phyloP scores from a whole-genome alignment of 1,140 invertebrate species.

The Drosophila paulistorum region DNA sequence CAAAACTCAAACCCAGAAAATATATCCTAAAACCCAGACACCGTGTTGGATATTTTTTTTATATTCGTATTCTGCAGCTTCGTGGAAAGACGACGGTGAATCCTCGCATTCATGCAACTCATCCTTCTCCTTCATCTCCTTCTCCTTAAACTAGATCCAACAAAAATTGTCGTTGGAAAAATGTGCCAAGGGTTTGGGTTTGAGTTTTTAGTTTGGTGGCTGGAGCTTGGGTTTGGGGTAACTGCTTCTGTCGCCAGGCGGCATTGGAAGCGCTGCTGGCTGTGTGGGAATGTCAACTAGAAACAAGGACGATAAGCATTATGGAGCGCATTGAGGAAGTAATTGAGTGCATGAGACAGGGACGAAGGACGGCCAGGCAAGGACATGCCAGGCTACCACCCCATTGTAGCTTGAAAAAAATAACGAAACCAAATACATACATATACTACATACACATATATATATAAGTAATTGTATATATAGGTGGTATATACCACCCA shows the following conservation, averaged over 20 bases:
- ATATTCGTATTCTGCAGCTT: slow-evolving; percentile 67
- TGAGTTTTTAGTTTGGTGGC: background rate
- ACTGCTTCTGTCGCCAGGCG: slow-evolving; percentile 15
- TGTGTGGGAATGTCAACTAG: slow-evolving; percentile 80
- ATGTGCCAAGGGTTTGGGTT: slow-evolving; percentile 70
- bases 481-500: slow-evolving; percentile 22
- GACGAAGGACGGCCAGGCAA: slow-evolving; percentile 52
- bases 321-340: slow-evolving; percentile 81
- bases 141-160: slow-evolving; percentile 54
- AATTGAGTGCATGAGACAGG: slow-evolving; percentile 79
- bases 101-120: slow-evolving; percentile 9
- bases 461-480: background rate
- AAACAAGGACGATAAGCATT: slow-evolving; percentile 81
- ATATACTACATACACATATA: slow-evolving; percentile 37
- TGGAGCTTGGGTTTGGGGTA: background rate
- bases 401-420: slow-evolving; percentile 27
- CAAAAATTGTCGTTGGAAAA: slow-evolving; percentile 81
- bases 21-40: slow-evolving; percentile 71
- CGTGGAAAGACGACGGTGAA: slow-evolving; percentile 62
- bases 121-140: background rate
- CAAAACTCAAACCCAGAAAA: slow-evolving; percentile 54
- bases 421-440: slow-evolving; percentile 23
- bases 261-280: slow-evolving; percentile 55
- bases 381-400: slow-evolving; percentile 48
- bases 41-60: slow-evolving; percentile 32